phyloP scores from a whole-genome alignment of 2,888 invertebrate genomes.

The Portevinia maculata region DNA sequence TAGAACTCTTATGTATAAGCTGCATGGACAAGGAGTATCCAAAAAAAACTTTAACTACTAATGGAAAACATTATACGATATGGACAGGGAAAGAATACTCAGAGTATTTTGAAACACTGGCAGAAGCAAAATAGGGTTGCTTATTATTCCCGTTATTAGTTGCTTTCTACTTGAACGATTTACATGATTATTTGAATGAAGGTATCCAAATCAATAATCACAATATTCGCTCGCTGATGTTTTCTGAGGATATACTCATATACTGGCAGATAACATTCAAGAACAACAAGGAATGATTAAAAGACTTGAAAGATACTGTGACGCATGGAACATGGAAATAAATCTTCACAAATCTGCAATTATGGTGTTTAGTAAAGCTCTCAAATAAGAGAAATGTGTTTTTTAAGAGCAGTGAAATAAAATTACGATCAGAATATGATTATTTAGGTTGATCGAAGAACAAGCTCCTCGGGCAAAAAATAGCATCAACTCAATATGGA shows the following conservation, averaged over 20 bases:
- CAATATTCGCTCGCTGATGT: too few species aligned
- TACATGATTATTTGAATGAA: neutral
- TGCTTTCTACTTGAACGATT: too few species aligned
- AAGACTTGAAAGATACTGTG: too few species aligned
- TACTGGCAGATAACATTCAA: neutral
- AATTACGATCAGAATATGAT: neutral
- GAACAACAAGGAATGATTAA: neutral
- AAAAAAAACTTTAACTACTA: too few species aligned
- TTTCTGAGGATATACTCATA: neutral
- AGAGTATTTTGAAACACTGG: constrained; percentile 2
- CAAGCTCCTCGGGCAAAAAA: neutral
- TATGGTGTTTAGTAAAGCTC: constrained; percentile 1
- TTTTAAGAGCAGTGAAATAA: neutral
- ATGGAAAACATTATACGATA: too few species aligned
- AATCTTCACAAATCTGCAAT: neutral
- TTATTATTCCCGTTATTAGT: too few species aligned
- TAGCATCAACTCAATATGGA: neutral
- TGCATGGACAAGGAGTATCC: too few species aligned
- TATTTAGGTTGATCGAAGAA: neutral
- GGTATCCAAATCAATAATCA: too few species aligned
- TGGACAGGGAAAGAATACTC: constrained; percentile 1
- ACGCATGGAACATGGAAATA: too few species aligned
- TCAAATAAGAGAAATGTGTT: neutral
- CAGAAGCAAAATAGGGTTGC: neutral
- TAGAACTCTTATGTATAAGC: too few species aligned